Evolutionary conservation across 2,888 invertebrate genomes (phyloP).

Genomic region (Peribatodes rhomboidaria): DNA sequence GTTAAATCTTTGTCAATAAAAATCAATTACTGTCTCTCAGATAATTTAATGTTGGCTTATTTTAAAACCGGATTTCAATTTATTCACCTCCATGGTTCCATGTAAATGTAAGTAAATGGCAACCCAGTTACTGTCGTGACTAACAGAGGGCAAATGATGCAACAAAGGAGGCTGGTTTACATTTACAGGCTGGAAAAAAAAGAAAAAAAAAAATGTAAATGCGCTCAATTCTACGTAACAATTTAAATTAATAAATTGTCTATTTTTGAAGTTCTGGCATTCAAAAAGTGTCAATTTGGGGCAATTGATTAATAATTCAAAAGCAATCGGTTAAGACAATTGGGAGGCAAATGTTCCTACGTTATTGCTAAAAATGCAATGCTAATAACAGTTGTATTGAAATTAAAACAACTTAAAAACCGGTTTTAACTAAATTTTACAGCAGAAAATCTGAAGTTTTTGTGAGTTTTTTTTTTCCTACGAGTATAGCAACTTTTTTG

Average conservation of each 20-base stretch:
- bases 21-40: slow-evolving; percentile 40
- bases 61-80: slow-evolving; percentile 30
- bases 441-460: not conserved
- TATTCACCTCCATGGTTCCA: slow-evolving; percentile 52
- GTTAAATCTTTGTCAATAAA: slow-evolving; percentile 28
- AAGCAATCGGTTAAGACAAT: too few species aligned
- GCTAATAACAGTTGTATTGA: not conserved
- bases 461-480: not conserved
- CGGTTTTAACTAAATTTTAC: not conserved
- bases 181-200: slow-evolving; percentile 4
- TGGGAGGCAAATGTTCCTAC: too few species aligned
- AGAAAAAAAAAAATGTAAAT: not conserved
- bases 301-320: too few species aligned
- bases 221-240: not conserved
- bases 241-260: too few species aligned
- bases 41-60: slow-evolving; percentile 38
- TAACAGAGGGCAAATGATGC: slow-evolving; percentile 66
- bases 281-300: too few species aligned
- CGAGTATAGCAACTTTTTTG: not conserved
- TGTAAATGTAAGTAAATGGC: slow-evolving; percentile 72
- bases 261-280: not conserved
- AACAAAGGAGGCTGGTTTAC: slow-evolving; percentile 49
- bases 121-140: slow-evolving; percentile 74
- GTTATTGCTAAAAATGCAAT: too few species aligned
- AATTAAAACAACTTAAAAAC: not conserved